These are phyloP conservation scores for Apteryx mantelli DNA, from an alignment of 2,113 vertebrate species.

Conservation along the genomic window DNA sequence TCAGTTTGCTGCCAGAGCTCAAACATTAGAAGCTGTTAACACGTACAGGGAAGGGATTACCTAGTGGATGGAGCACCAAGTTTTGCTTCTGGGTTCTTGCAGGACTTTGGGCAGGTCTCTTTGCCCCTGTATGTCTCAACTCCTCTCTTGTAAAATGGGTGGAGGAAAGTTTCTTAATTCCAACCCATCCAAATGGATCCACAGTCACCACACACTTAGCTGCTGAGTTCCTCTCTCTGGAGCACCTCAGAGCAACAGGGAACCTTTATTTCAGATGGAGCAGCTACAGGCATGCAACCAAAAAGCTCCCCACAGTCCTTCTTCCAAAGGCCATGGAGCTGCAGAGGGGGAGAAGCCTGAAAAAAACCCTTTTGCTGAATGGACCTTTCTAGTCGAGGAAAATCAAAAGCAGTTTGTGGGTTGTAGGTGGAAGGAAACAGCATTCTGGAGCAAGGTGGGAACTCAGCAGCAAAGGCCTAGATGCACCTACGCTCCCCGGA, in stretches of 20 bases:
- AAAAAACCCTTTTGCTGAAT: background rate
- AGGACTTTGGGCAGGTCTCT: background rate
- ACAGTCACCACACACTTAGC: rapidly evolving
- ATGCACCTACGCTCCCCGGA: background rate
- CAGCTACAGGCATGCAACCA: background rate
- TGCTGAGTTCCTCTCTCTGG: background rate
- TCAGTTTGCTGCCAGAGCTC: background rate
- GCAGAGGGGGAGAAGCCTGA: background rate
- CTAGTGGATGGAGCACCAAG: background rate
- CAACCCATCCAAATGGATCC: background rate
- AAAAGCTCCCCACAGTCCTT: background rate
- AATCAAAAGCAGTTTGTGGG: background rate
- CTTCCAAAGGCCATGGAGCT: background rate
- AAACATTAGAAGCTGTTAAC: background rate
- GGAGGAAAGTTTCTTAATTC: background rate
- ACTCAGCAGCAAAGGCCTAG: background rate
- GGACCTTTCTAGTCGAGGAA: background rate
- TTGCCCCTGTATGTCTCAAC: background rate
- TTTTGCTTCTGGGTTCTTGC: background rate
- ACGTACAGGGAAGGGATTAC: background rate
- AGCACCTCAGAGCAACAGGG: background rate
- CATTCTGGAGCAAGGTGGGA: background rate
- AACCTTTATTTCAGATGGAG: background rate
- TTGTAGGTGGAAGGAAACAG: background rate
- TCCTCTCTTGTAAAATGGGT: background rate